These are phyloP conservation scores for Amblyraja radiata DNA, from an alignment of 2,797 vertebrate species.

Conservation along the genomic window DNA sequence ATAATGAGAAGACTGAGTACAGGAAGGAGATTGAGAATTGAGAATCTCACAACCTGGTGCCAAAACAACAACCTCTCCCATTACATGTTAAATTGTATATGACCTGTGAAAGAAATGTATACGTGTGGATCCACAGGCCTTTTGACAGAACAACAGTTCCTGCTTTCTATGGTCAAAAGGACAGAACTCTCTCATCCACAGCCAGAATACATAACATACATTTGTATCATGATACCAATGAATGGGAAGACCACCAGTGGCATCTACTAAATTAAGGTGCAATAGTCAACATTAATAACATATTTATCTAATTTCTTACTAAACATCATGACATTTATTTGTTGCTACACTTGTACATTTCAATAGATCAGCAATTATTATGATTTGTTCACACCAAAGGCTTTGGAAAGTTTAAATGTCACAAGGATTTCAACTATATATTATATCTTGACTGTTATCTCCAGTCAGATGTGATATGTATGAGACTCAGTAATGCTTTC, in stretches of 20 bases:
- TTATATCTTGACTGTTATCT: background rate
- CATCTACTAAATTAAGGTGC: background rate
- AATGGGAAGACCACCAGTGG: background rate
- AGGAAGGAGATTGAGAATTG: no score
- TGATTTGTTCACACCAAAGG: background rate
- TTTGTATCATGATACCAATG: background rate
- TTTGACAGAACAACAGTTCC: background rate
- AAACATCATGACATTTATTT: background rate
- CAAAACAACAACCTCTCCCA: no score
- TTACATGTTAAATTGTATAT: background rate
- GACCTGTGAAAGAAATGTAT: background rate
- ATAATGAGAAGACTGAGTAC: no score
- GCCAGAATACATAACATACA: background rate
- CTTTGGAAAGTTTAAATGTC: background rate
- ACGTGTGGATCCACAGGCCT: no score
- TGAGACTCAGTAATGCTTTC: background rate
- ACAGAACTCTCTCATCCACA: background rate
- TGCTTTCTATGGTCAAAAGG: background rate
- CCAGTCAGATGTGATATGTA: background rate
- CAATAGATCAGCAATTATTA: background rate
- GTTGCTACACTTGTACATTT: background rate
- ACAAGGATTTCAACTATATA: background rate
- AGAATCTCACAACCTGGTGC: no score
- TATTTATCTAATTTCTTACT: background rate
- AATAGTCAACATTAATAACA: background rate